A percentile compares a stretch with the other conserved stretches of the same genome.
These are phyloP conservation scores for Drosophila colorata DNA, from an alignment of 2,888 invertebrate genomes.

Conservation along the genomic window DNA sequence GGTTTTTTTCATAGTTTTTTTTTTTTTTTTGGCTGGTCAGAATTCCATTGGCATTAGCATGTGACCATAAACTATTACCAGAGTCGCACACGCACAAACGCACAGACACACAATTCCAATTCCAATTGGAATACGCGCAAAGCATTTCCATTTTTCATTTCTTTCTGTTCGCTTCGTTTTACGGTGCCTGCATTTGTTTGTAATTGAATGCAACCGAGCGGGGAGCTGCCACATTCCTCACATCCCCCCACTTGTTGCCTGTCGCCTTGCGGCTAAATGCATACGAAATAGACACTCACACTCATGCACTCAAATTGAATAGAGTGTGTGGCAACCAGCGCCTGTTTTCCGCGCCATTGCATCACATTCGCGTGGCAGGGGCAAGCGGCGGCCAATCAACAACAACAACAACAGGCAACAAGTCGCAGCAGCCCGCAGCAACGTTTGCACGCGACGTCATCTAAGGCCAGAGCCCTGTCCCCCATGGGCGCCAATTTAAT, in stretches of 20 bases:
- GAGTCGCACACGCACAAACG: slow-evolving; percentile 1
- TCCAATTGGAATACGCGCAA: slow-evolving; percentile 7
- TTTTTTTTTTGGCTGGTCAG: slow-evolving; percentile 21
- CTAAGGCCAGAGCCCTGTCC: slow-evolving; percentile 53
- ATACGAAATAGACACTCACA: slow-evolving; percentile 43
- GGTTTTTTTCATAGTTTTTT: neutral
- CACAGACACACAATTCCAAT: neutral
- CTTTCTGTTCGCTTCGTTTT: slow-evolving; percentile 14
- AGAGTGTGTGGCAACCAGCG: slow-evolving; percentile 53
- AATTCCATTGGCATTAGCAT: slow-evolving; percentile 44
- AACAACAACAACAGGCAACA: slow-evolving; percentile 16
- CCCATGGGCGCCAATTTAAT: slow-evolving; percentile 35
- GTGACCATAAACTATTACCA: slow-evolving; percentile 24
- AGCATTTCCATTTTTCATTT: slow-evolving; percentile 29
- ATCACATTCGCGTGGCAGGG: slow-evolving; percentile 46
- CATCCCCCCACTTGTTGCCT: neutral
- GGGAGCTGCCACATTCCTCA: neutral
- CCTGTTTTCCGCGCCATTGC: slow-evolving; percentile 64
- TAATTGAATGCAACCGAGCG: slow-evolving; percentile 51
- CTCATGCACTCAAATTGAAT: slow-evolving; percentile 22
- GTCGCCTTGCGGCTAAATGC: slow-evolving; percentile 36
- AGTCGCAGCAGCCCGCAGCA: neutral
- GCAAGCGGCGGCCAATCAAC: slow-evolving; percentile 32
- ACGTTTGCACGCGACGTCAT: neutral
- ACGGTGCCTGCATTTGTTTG: slow-evolving; percentile 19